Evolutionary conservation across 2,113 vertebrate species (phyloP).

Genomic region (Eptatretus burgeri): DNA sequence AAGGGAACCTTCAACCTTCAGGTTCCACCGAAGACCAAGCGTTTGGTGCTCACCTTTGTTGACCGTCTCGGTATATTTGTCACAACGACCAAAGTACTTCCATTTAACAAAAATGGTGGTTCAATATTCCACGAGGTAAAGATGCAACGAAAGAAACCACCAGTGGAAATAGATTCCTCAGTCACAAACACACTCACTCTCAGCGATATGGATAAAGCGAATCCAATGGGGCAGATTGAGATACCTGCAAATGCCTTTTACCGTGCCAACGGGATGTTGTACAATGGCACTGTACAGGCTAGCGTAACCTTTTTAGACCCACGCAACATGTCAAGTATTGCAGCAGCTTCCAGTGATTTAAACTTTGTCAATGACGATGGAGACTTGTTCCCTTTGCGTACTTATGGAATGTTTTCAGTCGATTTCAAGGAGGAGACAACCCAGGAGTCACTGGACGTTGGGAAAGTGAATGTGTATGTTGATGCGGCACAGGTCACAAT

Average conservation of each 20-base stretch:
- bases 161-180: slow-evolving; percentile 31
- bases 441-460: slow-evolving; percentile 44
- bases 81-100: slow-evolving; percentile 76
- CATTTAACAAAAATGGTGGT: slow-evolving; percentile 59
- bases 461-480: slow-evolving; percentile 53
- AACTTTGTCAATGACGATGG: slow-evolving; percentile 57
- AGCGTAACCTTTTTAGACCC: slow-evolving; percentile 79
- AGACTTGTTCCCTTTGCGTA: slow-evolving; percentile 51
- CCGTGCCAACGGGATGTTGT: slow-evolving; percentile 49
- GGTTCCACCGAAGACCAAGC: slow-evolving; percentile 39
- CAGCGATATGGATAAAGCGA: slow-evolving; percentile 37
- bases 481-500: slow-evolving; percentile 58
- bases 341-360: slow-evolving; percentile 60
- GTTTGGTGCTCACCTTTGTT: slow-evolving; percentile 73
- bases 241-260: slow-evolving; percentile 66
- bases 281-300: slow-evolving; percentile 51
- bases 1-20: slow-evolving; percentile 78
- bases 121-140: slow-evolving; percentile 70
- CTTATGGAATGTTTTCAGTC: slow-evolving; percentile 86
- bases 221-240: slow-evolving; percentile 51
- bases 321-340: slow-evolving; percentile 38
- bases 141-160: slow-evolving; percentile 40
- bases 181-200: slow-evolving; percentile 46
- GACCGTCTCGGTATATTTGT: slow-evolving; percentile 78
- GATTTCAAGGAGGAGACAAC: slow-evolving; percentile 44